A percentile compares a stretch with the other conserved stretches of the same genome.
Evolutionary conservation across 2,888 invertebrate genomes (phyloP).

Genomic region (Eurytoma californica): DNA sequence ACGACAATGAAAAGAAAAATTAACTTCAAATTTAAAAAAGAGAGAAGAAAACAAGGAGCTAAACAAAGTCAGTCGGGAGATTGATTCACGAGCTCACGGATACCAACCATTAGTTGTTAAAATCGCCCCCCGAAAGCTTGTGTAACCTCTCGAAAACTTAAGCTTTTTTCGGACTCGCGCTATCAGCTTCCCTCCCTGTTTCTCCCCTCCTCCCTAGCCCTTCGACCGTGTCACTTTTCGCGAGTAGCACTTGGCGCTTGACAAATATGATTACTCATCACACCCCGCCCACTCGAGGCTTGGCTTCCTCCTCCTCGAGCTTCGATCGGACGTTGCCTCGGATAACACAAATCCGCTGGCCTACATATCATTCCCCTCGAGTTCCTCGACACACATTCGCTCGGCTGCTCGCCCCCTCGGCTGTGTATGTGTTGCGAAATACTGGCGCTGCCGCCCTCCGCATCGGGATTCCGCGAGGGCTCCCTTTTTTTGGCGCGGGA

Average conservation of each 20-base stretch:
- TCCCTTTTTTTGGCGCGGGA: background rate
- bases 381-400: background rate
- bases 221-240: background rate
- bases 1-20: too few species aligned
- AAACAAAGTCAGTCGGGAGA: too few species aligned
- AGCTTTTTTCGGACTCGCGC: background rate
- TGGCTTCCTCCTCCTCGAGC: background rate
- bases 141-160: background rate
- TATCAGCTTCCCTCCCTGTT: background rate
- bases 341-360: conserved; percentile 7
- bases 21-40: too few species aligned
- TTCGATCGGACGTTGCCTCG: conserved; percentile 12
- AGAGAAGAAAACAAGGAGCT: too few species aligned
- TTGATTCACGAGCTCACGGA: too few species aligned
- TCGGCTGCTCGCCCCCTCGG: background rate
- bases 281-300: background rate
- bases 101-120: background rate
- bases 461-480: background rate
- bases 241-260: conserved; percentile 27
- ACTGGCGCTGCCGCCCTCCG: background rate
- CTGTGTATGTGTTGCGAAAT: too few species aligned
- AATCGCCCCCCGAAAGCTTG: background rate
- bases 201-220: background rate
- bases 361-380: conserved; percentile 17
- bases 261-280: conserved; percentile 41